Percentiles rank a stretch among this genome's conserved stretches.
Evolutionary conservation across 2,113 vertebrate species (phyloP).

Genomic region (Xiphophorus hellerii): DNA sequence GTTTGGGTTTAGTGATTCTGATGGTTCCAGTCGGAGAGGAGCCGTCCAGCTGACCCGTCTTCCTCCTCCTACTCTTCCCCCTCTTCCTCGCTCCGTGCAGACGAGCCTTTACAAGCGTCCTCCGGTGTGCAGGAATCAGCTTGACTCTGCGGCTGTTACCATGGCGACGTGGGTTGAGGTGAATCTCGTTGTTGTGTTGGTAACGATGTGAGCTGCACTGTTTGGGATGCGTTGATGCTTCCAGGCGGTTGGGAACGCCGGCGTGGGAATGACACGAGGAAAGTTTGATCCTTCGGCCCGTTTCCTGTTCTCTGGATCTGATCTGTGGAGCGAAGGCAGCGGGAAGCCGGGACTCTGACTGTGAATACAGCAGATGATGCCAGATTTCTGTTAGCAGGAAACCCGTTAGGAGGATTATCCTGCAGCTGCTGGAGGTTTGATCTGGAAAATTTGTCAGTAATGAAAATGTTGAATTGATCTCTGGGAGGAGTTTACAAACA

Average conservation of each 20-base stretch:
- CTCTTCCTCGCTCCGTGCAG: background rate
- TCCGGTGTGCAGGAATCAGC: conserved; percentile 1
- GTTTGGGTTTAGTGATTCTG: too few species aligned
- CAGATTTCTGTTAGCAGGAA: too few species aligned
- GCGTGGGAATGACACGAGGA: too few species aligned
- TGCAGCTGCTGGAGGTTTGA: too few species aligned
- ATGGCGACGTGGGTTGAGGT: conserved; percentile 62
- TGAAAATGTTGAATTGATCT: background rate
- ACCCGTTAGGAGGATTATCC: too few species aligned
- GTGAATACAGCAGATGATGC: too few species aligned
- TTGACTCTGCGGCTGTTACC: conserved; percentile 43
- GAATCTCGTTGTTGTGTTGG: conserved; percentile 29
- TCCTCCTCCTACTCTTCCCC: background rate
- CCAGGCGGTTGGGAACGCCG: conserved; percentile 3
- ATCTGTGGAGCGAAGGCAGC: too few species aligned
- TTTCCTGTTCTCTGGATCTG: too few species aligned
- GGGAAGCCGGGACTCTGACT: too few species aligned
- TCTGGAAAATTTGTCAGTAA: background rate
- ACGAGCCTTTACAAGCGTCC: background rate
- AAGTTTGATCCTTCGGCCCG: too few species aligned
- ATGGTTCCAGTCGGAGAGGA: too few species aligned
- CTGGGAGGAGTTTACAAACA: background rate
- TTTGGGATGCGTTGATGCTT: conserved; percentile 29
- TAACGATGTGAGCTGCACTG: conserved; percentile 41
- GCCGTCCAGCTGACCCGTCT: too few species aligned